These are phyloP conservation scores for Cerastis rubricosa DNA, from an alignment of 2,888 invertebrate species.

Conservation along the genomic window DNA sequence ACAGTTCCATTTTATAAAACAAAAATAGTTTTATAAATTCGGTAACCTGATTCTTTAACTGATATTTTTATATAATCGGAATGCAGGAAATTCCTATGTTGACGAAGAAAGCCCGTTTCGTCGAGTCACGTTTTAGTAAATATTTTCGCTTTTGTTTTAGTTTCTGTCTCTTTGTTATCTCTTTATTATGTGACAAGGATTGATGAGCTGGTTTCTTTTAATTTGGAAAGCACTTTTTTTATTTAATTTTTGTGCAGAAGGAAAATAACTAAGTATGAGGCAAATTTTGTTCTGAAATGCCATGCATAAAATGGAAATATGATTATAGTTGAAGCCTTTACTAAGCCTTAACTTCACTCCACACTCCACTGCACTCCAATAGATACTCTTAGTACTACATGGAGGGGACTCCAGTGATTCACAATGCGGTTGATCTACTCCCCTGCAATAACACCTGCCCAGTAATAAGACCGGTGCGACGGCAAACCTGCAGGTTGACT, in stretches of 20 bases:
- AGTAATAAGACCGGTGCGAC: neutral
- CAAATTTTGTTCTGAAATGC: neutral
- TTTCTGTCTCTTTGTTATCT: conserved; percentile 31
- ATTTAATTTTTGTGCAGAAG: neutral
- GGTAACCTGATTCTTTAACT: conserved; percentile 23
- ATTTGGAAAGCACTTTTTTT: conserved; percentile 11
- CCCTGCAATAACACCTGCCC: neutral
- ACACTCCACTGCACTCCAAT: no score
- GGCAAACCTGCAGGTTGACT: no score
- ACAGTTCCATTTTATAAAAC: neutral
- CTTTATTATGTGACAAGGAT: conserved; percentile 31
- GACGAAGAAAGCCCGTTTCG: neutral
- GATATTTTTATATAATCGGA: conserved; percentile 11
- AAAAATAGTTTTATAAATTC: conserved; percentile 6
- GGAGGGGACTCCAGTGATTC: neutral
- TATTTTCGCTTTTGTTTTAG: conserved; percentile 30
- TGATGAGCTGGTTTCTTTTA: conserved; percentile 32
- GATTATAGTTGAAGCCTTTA: neutral
- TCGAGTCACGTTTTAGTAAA: conserved; percentile 24
- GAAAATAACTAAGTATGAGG: neutral
- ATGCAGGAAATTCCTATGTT: conserved; percentile 2
- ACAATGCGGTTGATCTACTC: neutral
- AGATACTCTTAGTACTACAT: neutral
- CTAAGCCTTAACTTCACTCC: no score
- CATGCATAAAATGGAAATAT: neutral